Evolutionary conservation across 1,140 invertebrate species (phyloP).

Genomic region (Rhopalosiphum padi): DNA sequence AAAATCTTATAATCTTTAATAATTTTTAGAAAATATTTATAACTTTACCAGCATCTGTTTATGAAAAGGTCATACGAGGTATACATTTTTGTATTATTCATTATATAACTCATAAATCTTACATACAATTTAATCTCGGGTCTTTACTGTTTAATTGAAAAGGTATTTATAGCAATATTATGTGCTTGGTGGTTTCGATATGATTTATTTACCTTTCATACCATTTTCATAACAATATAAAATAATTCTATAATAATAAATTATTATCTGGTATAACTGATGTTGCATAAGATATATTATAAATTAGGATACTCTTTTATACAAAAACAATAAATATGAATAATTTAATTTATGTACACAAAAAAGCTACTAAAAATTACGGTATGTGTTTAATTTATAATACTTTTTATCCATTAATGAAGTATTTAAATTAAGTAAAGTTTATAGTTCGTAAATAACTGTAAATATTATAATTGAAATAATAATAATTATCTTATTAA

Average conservation of each 20-base stretch:
- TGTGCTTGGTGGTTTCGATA: neutral
- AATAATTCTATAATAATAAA: neutral
- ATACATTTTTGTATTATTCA: neutral
- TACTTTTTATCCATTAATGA: neutral
- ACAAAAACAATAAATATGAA: neutral
- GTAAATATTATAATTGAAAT: too few relatives aligned
- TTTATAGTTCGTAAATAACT: too few relatives aligned
- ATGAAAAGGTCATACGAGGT: neutral
- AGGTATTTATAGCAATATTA: neutral
- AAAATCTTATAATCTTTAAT: neutral
- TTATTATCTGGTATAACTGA: neutral
- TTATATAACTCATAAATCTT: neutral
- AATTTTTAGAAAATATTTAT: neutral
- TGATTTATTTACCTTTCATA: neutral
- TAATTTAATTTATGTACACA: neutral
- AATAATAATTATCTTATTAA: too few relatives aligned
- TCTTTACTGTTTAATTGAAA: constrained; percentile 8
- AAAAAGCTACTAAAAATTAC: neutral
- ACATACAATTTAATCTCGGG: neutral
- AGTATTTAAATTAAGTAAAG: too few relatives aligned
- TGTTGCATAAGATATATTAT: neutral
- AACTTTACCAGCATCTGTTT: neutral
- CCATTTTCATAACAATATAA: neutral
- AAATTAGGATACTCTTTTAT: neutral
- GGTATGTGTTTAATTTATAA: neutral